Evolutionary conservation across 1,140 invertebrate genomes (phyloP), one percentile per base, ranked within the genome.

Genomic region (Drosophila truncata): DNA sequence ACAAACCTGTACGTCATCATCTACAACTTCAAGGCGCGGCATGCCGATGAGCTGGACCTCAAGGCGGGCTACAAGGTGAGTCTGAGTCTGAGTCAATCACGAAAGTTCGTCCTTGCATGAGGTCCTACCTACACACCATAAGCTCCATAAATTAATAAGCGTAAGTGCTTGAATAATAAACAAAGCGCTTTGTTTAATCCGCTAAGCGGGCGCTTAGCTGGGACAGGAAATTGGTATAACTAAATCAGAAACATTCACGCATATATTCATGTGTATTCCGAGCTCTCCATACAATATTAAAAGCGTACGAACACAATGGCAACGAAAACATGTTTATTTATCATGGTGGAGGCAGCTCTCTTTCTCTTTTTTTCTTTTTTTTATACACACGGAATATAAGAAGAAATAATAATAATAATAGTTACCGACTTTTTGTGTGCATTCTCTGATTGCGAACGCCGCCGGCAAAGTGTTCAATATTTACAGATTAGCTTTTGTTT

Each of bases 1-100:
- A 98, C 97, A 20, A 98, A 98, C 91, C 94, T 98, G 14, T 99
- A 98, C 93, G 98, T 99, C 39, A 97, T 98, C 27, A 94, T 99
- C 14, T 99, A 99, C 94, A 98, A 99, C 93, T 99, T 99, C 93
- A 97, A 97, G 91, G 97, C 97, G 2, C 95, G 98, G 54, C 98
- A 99, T 93, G 96, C 96, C 46, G 98, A 99, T 93, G 98, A 99
- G 93, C 93, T 99, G 65, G 98, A 99, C 92, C 94, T 99, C 4
- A 99, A 98, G 93, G 98, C 98, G 49, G 98, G 98, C 4, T 98
- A 98, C 93, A 98, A 98, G 93, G 92, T 93, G 61, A 83, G n/a
- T n/a, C n/a, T n/a, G n/a, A n/a, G n/a, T n/a, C n/a, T n/a, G n/a
- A n/a, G 80, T 41, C 29, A 27, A 47, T 58, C 14, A 33, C 2